Percentiles rank a stretch among this genome's conserved stretches.
These are phyloP conservation scores for Lethocerus indicus DNA, from an alignment of 1,140 invertebrate species.

Conservation along the genomic window DNA sequence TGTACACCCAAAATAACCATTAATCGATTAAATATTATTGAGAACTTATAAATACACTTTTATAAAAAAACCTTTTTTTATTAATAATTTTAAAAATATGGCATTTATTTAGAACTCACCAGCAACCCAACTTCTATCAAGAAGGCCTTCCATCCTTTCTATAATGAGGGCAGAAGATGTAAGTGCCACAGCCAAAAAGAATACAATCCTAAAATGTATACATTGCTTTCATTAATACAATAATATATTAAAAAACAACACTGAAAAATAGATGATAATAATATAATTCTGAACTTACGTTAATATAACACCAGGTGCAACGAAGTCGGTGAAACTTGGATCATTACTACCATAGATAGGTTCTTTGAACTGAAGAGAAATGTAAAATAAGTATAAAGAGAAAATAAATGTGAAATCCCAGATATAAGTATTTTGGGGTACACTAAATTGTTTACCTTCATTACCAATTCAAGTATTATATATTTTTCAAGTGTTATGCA, in stretches of 20 bases:
- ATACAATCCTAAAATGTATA: slow-evolving; percentile 59
- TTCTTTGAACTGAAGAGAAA: slow-evolving; percentile 41
- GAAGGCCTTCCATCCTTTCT: slow-evolving; percentile 72
- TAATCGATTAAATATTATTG: neutral
- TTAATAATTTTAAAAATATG: neutral
- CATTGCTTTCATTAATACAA: neutral
- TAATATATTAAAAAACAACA: neutral
- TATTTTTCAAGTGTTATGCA: no score
- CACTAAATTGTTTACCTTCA: no score
- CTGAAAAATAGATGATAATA: neutral
- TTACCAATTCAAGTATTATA: no score
- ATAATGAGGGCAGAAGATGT: slow-evolving; percentile 82
- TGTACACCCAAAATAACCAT: neutral
- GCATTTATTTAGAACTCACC: slow-evolving; percentile 30
- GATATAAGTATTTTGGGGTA: no score
- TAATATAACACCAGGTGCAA: slow-evolving; percentile 81
- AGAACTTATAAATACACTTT: neutral
- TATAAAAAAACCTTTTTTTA: neutral
- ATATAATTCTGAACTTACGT: slow-evolving; percentile 39
- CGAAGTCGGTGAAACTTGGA: slow-evolving; percentile 86
- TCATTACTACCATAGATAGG: slow-evolving; percentile 72
- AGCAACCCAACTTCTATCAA: slow-evolving; percentile 72
- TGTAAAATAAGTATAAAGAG: neutral
- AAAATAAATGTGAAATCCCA: no score
- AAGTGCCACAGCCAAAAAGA: slow-evolving; percentile 82